Conservation (phyloP, 2,797 vertebrate species). For the Dermochelys coriacea region DNA sequence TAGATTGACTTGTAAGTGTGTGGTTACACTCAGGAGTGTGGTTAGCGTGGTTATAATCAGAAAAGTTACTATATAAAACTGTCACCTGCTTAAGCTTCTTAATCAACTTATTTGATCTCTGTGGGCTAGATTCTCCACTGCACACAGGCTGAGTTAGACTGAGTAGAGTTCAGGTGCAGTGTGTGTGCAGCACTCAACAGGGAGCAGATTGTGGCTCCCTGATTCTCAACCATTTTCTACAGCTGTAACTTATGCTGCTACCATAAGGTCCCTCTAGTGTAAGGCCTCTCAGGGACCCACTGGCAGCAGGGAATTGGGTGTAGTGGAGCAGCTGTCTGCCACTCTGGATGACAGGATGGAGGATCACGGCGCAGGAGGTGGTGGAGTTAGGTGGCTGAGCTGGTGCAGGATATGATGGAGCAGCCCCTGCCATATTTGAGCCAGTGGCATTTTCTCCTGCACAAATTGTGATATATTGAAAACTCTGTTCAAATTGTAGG, state of each 20-base stretch:
- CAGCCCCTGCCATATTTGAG: not conserved
- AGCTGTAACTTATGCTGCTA: accelerated
- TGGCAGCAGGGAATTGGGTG: not conserved
- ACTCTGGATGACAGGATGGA: accelerated
- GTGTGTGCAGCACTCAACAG: not conserved
- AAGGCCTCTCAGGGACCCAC: not conserved
- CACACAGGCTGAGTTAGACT: not conserved
- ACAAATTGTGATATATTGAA: not conserved
- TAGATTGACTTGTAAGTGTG: not conserved
- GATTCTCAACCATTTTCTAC: not conserved
- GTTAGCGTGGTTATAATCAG: not conserved
- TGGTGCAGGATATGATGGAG: not conserved
- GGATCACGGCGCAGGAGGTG: accelerated
- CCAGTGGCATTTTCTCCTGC: not conserved
- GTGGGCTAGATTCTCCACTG: not conserved
- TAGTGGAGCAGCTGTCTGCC: not conserved
- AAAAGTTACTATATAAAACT: not conserved
- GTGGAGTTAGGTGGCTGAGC: not conserved
- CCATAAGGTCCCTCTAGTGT: not conserved
- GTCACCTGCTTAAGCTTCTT: not conserved
- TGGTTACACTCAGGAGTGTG: not conserved
- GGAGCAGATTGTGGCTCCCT: not conserved
- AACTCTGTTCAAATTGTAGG: not conserved
- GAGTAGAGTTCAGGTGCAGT: not conserved
- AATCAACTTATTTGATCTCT: not conserved